A percentile compares a stretch with the other conserved stretches of the same genome.
Conservation (phyloP, 2,888 invertebrate genomes). For the Seira sanloemensis region DNA sequence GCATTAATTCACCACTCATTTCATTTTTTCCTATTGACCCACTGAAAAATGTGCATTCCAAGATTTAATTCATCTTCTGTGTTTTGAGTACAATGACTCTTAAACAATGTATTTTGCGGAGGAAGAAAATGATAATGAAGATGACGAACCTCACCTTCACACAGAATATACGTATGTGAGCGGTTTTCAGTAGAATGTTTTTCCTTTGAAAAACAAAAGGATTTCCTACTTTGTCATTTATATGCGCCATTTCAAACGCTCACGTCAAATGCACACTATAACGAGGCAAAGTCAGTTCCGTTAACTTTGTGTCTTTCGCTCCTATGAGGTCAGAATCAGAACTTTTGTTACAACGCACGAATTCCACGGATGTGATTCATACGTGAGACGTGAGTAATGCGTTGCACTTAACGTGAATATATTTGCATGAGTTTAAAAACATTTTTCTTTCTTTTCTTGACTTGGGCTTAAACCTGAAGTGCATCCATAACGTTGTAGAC, state of each 20-base stretch:
- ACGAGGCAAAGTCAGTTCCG: neutral
- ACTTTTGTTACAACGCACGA: neutral
- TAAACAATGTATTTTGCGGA: slow-evolving; percentile 1
- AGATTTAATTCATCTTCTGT: neutral
- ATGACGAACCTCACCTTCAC: slow-evolving; percentile 11
- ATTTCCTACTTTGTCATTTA: slow-evolving; percentile 14
- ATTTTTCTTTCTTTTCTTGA: neutral
- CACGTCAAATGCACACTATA: neutral
- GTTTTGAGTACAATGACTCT: slow-evolving; percentile 9
- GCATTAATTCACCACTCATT: neutral
- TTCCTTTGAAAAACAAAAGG: neutral
- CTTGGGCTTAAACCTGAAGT: too few species aligned
- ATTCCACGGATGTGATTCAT: neutral
- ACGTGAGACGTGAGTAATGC: neutral
- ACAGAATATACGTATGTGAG: neutral
- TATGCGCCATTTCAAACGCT: neutral
- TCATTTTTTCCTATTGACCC: neutral
- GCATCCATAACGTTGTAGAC: too few species aligned
- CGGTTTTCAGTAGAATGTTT: neutral
- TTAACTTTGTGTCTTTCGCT: neutral
- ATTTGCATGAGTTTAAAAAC: neutral
- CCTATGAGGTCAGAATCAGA: neutral
- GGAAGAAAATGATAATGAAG: neutral
- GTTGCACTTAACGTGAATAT: neutral
- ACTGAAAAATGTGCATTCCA: slow-evolving; percentile 5